These are phyloP conservation scores for Acanthis flammea DNA, from an alignment of 2,797 vertebrate species.

Conservation along the genomic window DNA sequence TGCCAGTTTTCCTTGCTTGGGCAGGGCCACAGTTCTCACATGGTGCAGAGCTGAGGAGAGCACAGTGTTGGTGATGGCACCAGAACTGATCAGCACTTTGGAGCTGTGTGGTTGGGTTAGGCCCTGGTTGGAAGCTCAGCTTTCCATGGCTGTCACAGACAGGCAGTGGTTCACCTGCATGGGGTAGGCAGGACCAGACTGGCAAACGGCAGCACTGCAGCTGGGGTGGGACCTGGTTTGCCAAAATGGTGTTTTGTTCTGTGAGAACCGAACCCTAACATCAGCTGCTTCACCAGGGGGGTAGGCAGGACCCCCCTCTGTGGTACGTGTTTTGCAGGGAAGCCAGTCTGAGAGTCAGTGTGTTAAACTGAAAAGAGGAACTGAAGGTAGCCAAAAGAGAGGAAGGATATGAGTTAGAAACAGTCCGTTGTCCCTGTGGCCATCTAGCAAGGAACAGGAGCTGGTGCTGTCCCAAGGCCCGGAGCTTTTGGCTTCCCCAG, in stretches of 20 bases:
- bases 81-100: fast-evolving
- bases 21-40: not conserved
- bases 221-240: not conserved
- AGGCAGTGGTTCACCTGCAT: not conserved
- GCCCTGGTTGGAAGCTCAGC: not conserved
- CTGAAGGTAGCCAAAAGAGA: not conserved
- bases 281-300: not conserved
- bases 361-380: conserved; percentile 46
- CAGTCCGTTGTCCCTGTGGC: not conserved
- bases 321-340: not conserved
- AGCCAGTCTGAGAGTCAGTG: not conserved
- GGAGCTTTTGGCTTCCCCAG: not conserved
- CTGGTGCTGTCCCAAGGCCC: not conserved
- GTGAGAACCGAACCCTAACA: not conserved
- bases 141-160: not conserved
- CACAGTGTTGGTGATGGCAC: not conserved
- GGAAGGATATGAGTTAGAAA: conserved; percentile 50
- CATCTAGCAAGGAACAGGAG: not conserved
- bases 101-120: fast-evolving
- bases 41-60: fast-evolving
- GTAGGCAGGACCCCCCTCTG: not conserved
- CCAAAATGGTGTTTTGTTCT: not conserved
- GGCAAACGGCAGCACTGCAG: not conserved
- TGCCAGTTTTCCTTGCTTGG: not conserved
- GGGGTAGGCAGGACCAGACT: not conserved